Conservation (phyloP, 1,140 invertebrate genomes). For the Chironomus tepperi region DNA sequence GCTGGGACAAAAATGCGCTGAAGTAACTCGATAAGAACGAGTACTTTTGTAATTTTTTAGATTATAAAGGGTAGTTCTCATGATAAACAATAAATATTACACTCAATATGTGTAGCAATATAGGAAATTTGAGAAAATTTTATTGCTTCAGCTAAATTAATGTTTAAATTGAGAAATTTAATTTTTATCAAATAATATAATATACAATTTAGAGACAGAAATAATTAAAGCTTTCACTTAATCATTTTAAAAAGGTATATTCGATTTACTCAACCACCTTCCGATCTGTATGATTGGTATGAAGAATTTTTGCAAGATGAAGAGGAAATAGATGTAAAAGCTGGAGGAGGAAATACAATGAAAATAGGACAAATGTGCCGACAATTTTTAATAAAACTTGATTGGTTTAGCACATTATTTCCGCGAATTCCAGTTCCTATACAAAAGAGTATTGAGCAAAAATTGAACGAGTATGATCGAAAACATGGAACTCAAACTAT, state of each 20-base stretch:
- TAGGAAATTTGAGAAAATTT: too few species aligned
- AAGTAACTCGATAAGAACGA: too few species aligned
- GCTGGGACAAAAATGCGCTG: too few species aligned
- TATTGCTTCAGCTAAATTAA: too few species aligned
- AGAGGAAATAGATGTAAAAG: conserved; percentile 94
- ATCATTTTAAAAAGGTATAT: conserved; percentile 54
- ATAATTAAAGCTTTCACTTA: too few species aligned
- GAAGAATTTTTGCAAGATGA: conserved; percentile 92
- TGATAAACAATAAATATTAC: too few species aligned
- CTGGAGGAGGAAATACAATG: conserved; percentile 89
- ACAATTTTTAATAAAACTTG: conserved; percentile 90
- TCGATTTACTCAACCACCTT: conserved; percentile 93
- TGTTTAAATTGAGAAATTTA: too few species aligned
- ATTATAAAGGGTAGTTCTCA: too few species aligned
- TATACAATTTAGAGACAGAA: too few species aligned
- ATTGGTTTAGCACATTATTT: conserved; percentile 97
- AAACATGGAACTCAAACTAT: conserved; percentile 28
- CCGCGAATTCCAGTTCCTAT: conserved; percentile 99
- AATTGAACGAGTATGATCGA: conserved; percentile 46
- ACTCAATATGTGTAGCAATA: too few species aligned
- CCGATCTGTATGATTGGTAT: conserved; percentile 94
- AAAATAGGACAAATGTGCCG: conserved; percentile 90
- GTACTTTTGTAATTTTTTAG: too few species aligned
- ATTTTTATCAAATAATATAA: too few species aligned
- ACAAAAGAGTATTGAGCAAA: conserved; percentile 80